A percentile compares a stretch with the other conserved stretches of the same genome.
Evolutionary conservation across 2,888 invertebrate genomes (phyloP).

Genomic region (Parelbella ahira): DNA sequence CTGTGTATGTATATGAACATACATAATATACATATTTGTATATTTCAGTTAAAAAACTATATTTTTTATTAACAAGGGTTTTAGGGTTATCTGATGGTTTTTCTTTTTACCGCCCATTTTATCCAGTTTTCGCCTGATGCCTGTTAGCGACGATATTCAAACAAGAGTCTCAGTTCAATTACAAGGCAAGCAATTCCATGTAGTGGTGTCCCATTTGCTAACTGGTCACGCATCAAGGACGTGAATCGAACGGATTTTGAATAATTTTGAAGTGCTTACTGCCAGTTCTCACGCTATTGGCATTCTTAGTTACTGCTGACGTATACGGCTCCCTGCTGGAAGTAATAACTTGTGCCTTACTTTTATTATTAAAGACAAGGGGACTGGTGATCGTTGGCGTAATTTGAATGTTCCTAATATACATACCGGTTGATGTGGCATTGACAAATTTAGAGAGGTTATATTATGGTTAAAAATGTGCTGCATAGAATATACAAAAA

Average conservation of each 20-base stretch:
- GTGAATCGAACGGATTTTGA: constrained; percentile 65
- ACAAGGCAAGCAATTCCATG: constrained; percentile 57
- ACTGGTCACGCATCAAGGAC: constrained; percentile 75
- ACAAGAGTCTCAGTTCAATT: constrained; percentile 38
- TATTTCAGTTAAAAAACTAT: too few species aligned
- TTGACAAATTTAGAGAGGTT: too few species aligned
- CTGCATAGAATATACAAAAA: too few species aligned
- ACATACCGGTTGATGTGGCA: background rate
- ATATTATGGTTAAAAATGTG: too few species aligned
- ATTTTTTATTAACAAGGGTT: too few species aligned
- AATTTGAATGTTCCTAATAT: too few species aligned
- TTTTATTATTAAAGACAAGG: background rate
- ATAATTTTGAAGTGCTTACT: constrained; percentile 66
- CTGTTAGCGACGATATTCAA: constrained; percentile 31
- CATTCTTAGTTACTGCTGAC: constrained; percentile 47
- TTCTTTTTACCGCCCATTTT: too few species aligned
- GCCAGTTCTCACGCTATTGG: constrained; percentile 70
- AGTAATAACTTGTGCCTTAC: constrained; percentile 5
- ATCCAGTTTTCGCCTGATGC: too few species aligned
- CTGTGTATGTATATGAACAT: too few species aligned
- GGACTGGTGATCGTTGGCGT: too few species aligned
- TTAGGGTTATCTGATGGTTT: too few species aligned
- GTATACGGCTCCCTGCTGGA: constrained; percentile 27
- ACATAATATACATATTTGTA: too few species aligned
- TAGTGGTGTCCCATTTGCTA: constrained; percentile 51